Base-by-base conservation (phyloP, 2,113 vertebrate genomes). In the Takifugu flavidus region DNA sequence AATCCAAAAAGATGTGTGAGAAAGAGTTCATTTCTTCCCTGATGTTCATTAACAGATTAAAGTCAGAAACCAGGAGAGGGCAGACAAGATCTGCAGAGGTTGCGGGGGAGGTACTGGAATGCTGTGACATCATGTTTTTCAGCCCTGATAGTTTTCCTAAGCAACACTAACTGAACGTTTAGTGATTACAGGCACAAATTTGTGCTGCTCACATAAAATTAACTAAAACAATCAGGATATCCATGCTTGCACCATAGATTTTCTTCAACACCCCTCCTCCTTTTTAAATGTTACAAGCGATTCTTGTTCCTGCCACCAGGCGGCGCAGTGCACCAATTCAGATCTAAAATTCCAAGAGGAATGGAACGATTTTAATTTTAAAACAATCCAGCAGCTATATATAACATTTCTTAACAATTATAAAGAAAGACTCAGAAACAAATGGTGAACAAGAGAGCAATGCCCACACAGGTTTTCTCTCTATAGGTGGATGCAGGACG, bases 91-190 rank as follows among this genome's bases (percentile, higher is more conserved):
- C 56, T 49, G 58, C 39, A 65, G 59, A 71, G 52, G 28, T 20
- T 26, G 54, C 0, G 43, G 56, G 58, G 61, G 72, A 71, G 56
- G 59, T 42, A 67, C 59, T 53, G 53, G 57, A 60, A 72, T 57
- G 44, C 44, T 53, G 62, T 56, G 59, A 63, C 46, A 28, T 75
- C 66, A 71, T 75, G 65, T 73, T 82, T 82, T 82, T 67, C 64
- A 82, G 43, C 39, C 55, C 47, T 75, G 46, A 65, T 46, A 53
- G 29, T 43, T 46, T 75, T 75, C 61, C 44, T 59, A 26, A 68
- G 51, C 59, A 74, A 55, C 25, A 62, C 64, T 53, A 8, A 39
- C 34, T 39, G 34, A 39, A 39, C 7, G 8, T 6, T 39, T 39
- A 11, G 31, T 7, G 31, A 7, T 34, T 34, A 7, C 5, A 34